A percentile compares a stretch with the other conserved stretches of the same genome.
Conservation (phyloP, 2,888 invertebrate genomes). For the Syrista parreyssii region DNA sequence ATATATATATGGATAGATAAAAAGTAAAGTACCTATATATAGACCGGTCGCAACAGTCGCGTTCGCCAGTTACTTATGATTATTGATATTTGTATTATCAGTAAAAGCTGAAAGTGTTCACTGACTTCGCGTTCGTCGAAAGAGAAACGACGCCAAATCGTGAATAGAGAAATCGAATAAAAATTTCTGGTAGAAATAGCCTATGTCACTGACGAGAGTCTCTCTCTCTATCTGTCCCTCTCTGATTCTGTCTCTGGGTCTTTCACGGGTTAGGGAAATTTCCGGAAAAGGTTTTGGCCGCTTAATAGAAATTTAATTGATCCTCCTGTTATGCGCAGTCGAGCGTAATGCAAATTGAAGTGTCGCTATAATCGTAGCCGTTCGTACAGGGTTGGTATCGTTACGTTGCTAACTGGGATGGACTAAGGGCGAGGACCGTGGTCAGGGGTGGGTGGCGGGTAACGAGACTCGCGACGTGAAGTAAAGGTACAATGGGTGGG, state of each 20-base stretch:
- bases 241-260: not conserved
- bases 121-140: not conserved
- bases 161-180: not conserved
- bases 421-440: slow-evolving; percentile 7
- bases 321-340: slow-evolving; percentile 59
- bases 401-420: not conserved
- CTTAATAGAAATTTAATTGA: slow-evolving; percentile 65
- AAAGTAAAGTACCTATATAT: not conserved
- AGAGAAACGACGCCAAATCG: not conserved
- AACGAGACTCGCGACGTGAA: slow-evolving; percentile 11
- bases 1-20: too few species aligned
- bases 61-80: not conserved
- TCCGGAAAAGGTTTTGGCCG: slow-evolving; percentile 43
- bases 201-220: not conserved
- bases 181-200: not conserved
- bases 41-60: not conserved
- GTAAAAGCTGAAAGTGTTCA: not conserved
- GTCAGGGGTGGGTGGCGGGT: slow-evolving; percentile 20
- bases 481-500: slow-evolving; percentile 10
- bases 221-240: not conserved
- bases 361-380: slow-evolving; percentile 11
- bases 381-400: not conserved
- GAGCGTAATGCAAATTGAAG: slow-evolving; percentile 61
- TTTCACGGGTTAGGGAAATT: slow-evolving; percentile 1
- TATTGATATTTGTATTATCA: not conserved